Evolutionary conservation across 2,888 invertebrate genomes (phyloP).

Genomic region (Steinernema hermaphroditum): DNA sequence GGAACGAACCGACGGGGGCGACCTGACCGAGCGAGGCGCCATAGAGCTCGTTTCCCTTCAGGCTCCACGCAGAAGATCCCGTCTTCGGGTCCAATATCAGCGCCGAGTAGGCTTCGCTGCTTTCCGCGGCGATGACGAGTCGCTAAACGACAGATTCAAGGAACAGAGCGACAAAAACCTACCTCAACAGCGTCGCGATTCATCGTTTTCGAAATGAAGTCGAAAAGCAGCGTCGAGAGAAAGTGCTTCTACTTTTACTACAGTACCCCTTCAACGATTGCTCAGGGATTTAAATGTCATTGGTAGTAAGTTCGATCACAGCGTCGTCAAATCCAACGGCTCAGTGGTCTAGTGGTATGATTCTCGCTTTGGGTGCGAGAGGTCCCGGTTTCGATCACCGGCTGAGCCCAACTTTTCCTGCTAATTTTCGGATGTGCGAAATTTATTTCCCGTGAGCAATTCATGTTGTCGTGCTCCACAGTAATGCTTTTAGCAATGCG

Average conservation of each 20-base stretch:
- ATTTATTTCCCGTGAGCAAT: no score
- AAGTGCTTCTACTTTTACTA: background rate
- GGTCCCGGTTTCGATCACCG: conserved; percentile 62
- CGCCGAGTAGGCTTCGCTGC: conserved; percentile 54
- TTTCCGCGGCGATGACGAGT: conserved; percentile 33
- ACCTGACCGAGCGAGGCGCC: conserved; percentile 47
- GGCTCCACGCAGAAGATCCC: conserved; percentile 55
- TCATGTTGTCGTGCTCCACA: no score
- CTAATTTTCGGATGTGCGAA: background rate
- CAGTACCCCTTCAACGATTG: background rate
- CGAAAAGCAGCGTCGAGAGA: background rate
- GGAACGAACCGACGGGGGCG: conserved; percentile 47
- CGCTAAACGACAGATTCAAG: conserved; percentile 13
- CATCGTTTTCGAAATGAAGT: background rate
- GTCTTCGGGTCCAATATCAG: conserved; percentile 55
- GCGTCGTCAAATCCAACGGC: conserved; percentile 12
- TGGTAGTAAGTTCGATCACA: background rate
- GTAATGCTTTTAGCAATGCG: no score
- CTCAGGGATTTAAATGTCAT: background rate
- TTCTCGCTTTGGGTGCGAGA: conserved; percentile 64
- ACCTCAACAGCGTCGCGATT: conserved; percentile 24
- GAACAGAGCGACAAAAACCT: background rate
- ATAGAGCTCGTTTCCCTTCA: conserved; percentile 59
- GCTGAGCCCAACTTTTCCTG: conserved; percentile 43
- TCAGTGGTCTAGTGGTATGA: conserved; percentile 61